phyloP scores from a whole-genome alignment of 2,113 vertebrate species.

The Piaya cayana region DNA sequence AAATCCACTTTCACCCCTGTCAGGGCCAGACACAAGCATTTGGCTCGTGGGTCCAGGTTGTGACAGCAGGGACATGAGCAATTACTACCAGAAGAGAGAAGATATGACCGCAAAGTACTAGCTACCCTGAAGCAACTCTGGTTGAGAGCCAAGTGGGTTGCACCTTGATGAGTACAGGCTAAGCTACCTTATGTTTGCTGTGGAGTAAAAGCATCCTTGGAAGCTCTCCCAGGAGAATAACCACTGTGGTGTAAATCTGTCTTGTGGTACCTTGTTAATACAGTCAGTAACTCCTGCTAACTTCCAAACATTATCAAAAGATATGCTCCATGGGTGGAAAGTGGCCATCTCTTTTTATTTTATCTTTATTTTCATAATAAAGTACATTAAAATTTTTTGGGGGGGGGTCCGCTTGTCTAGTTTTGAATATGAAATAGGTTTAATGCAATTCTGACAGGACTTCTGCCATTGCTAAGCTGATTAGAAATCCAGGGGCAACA shows the following conservation, averaged over 20 bases:
- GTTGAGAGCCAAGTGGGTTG: not conserved
- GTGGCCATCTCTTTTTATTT: not conserved
- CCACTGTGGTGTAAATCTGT: not conserved
- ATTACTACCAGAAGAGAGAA: not conserved
- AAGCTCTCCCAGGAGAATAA: not conserved
- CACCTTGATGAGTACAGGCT: not conserved
- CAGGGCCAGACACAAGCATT: no score
- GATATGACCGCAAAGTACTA: not conserved
- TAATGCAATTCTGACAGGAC: not conserved
- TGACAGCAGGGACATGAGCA: not conserved
- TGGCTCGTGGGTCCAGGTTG: no score
- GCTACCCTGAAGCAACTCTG: not conserved
- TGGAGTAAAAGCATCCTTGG: not conserved
- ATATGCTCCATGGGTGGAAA: not conserved
- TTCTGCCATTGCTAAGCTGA: slow-evolving; percentile 34
- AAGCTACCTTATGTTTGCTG: fast-evolving
- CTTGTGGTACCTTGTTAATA: not conserved
- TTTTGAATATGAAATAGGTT: slow-evolving; percentile 15
- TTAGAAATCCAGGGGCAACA: slow-evolving; percentile 42
- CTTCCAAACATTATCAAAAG: not conserved
- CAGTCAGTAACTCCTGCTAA: not conserved
- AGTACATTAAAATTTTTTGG: not conserved
- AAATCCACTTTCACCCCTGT: no score
- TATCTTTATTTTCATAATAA: not conserved
- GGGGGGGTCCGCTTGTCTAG: not conserved